A percentile compares a stretch with the other conserved stretches of the same genome.
These are phyloP conservation scores for Melopsittacus undulatus DNA, from an alignment of 2,797 vertebrate species.

Conservation along the genomic window DNA sequence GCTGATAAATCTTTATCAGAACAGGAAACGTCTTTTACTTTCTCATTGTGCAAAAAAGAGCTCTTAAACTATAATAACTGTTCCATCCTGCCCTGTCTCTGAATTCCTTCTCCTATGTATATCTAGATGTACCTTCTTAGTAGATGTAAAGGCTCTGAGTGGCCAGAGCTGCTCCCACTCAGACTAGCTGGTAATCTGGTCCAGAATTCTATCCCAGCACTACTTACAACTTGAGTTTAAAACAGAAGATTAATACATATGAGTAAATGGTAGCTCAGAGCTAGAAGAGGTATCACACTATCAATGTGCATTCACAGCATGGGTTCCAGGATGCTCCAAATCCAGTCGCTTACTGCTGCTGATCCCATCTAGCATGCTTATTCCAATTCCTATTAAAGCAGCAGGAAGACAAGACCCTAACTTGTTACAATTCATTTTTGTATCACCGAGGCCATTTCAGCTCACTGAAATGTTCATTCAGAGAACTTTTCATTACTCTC, in stretches of 20 bases:
- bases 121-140: background rate
- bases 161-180: background rate
- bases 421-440: constrained; percentile 77
- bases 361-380: constrained; percentile 26
- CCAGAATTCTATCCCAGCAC: background rate
- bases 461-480: constrained; percentile 75
- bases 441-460: constrained; percentile 70
- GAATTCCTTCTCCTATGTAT: background rate
- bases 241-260: background rate
- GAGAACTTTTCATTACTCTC: constrained; percentile 78
- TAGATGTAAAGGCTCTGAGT: background rate
- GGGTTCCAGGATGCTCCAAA: background rate
- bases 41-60: background rate
- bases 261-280: background rate
- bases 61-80: background rate
- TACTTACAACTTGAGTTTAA: background rate
- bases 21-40: background rate
- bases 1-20: background rate
- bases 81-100: background rate
- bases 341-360: background rate
- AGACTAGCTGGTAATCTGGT: background rate
- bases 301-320: background rate
- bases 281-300: background rate
- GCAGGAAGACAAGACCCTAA: constrained; percentile 68
- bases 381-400: constrained; percentile 54